These are phyloP conservation scores for Sipunculus nudus DNA, from an alignment of 2,888 invertebrate species.

Conservation along the genomic window DNA sequence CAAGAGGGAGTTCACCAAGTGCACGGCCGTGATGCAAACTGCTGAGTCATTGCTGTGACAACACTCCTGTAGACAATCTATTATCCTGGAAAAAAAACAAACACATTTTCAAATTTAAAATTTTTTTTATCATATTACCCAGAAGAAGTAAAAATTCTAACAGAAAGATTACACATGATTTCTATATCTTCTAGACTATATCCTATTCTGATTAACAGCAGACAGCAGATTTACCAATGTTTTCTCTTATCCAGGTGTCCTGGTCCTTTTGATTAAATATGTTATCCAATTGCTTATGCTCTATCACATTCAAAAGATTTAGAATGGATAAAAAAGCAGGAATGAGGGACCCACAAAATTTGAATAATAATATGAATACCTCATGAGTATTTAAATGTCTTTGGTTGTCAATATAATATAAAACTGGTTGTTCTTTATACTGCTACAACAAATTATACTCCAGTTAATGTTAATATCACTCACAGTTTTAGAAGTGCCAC, in stretches of 20 bases:
- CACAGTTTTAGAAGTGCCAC: conserved; percentile 64
- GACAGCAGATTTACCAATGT: too few species aligned
- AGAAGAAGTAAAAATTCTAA: too few species aligned
- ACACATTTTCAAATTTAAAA: background rate
- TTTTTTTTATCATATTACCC: background rate
- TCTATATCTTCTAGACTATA: too few species aligned
- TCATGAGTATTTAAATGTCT: background rate
- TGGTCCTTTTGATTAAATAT: too few species aligned
- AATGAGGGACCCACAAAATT: too few species aligned
- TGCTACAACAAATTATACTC: background rate
- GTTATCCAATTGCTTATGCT: too few species aligned
- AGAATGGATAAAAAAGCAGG: background rate
- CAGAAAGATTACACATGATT: too few species aligned
- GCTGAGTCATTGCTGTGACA: conserved; percentile 80
- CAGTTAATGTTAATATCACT: conserved; percentile 36
- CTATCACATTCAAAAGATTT: background rate
- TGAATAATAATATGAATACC: background rate
- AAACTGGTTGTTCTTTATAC: background rate
- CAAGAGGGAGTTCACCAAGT: conserved; percentile 73
- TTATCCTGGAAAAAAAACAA: conserved; percentile 73
- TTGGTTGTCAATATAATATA: background rate
- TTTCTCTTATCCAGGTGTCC: too few species aligned
- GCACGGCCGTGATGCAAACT: conserved; percentile 62
- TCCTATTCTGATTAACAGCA: too few species aligned
- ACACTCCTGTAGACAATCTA: conserved; percentile 93